Base-by-base conservation (phyloP, 2,888 invertebrate species). In the Acrobasis suavella region DNA sequence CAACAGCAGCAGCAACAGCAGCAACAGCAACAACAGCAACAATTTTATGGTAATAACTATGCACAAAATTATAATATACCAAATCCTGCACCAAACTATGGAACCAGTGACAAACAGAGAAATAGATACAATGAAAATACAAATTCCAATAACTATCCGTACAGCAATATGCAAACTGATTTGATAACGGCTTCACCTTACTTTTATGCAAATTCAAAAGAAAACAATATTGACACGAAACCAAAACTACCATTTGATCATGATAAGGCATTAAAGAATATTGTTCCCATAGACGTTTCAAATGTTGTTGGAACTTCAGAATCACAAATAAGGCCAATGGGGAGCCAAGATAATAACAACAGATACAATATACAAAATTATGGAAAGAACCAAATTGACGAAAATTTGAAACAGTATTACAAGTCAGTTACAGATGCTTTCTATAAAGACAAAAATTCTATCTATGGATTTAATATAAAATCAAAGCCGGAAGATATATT, bases 201-300 rank as follows among this genome's bases (percentile, higher is more conserved):
- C 69, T 86, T 78, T 65, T 81, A 82, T 65, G 64, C 75, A 14
- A 85, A 80, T 70, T 67, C 79, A 1, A 81, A 78, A 67, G 87
- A 89, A 67, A 80, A 72, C 65, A 73, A 65, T 39, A 49, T 74
- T 49, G 88, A 90, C 15, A 77, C 72, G 14, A 90, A 86, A 71
- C 67, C 75, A 50, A 89, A 91, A 72, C 83, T 81, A 67, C 82
- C 85, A 0, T 92, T 92, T 72, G 92, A 93, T 71, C 92, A 93
- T 62, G 89, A 89, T 49, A 93, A 90, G 70, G 92, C 91, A 1
- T 74, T 92, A 60, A 92, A 91, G 81, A 91, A 88, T 74, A 91
- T 92, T 64, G 89, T 92, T 17, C 87, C 92, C 1, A 90, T 92
- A 58, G 92, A 90, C 70, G 85, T 90, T 5, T 87, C 91, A 46